These are phyloP conservation scores for Hydra vulgaris DNA, from an alignment of 30 jellyfish, hydroid and myxozoan genomes.

Conservation along the genomic window DNA sequence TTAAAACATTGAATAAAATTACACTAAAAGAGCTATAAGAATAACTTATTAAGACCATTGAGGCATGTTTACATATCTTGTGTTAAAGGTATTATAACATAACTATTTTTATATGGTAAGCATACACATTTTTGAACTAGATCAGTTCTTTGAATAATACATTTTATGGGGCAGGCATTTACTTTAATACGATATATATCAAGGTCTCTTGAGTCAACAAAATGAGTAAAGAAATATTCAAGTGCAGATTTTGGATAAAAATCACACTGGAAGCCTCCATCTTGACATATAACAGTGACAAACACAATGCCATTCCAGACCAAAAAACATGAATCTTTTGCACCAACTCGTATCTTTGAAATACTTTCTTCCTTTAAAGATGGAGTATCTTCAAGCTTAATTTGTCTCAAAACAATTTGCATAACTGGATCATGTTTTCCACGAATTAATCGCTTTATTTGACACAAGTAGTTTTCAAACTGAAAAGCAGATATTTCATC, in stretches of 20 bases:
- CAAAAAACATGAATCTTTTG: background rate
- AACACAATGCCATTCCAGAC: background rate
- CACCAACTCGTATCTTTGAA: background rate
- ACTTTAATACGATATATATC: background rate
- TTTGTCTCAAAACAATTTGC: constrained; percentile 6
- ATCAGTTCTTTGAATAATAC: background rate
- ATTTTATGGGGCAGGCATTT: background rate
- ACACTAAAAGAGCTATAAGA: background rate
- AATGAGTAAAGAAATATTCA: background rate
- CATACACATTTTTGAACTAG: background rate
- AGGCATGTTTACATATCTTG: background rate
- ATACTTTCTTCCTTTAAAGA: background rate
- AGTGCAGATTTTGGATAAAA: background rate
- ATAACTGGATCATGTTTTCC: constrained; percentile 1
- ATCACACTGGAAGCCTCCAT: background rate
- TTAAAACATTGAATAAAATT: background rate
- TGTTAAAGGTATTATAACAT: background rate
- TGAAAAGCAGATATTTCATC: constrained; percentile 20
- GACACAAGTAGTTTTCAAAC: constrained; percentile 18
- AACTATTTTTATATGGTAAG: background rate
- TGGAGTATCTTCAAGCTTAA: background rate
- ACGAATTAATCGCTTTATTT: background rate
- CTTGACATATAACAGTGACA: background rate
- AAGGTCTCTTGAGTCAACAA: background rate
- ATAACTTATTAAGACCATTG: background rate